Evolutionary conservation across 2,888 invertebrate genomes (phyloP).

Genomic region (Eupelmus urozonus): DNA sequence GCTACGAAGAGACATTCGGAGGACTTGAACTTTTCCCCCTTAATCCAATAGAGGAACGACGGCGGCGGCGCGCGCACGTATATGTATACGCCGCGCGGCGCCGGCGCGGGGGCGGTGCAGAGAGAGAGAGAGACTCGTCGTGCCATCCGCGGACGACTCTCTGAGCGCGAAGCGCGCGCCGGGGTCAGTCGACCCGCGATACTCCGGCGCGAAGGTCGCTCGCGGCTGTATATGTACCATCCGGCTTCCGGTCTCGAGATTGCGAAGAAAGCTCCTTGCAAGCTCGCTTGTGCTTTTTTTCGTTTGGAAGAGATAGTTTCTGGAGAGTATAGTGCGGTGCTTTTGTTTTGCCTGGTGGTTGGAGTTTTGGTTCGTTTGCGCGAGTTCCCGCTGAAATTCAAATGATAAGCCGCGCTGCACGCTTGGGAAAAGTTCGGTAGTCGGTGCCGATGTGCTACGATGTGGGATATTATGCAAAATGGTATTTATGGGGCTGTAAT

Average conservation of each 20-base stretch:
- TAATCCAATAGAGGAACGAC: constrained; percentile 37
- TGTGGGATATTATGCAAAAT: constrained; percentile 38
- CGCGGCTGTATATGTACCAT: neutral
- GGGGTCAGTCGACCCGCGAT: constrained; percentile 69
- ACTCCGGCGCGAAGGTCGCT: constrained; percentile 66
- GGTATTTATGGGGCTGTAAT: constrained; percentile 6
- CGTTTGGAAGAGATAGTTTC: too few relatives aligned
- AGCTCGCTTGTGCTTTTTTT: neutral
- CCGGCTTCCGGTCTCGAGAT: too few relatives aligned
- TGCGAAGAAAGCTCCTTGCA: neutral
- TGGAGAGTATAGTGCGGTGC: too few relatives aligned
- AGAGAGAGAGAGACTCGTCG: constrained; percentile 2
- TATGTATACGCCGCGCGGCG: neutral
- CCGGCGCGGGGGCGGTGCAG: constrained; percentile 4
- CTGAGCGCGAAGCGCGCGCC: neutral
- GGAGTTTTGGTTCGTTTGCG: neutral
- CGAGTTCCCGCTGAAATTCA: neutral
- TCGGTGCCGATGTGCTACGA: constrained; percentile 12
- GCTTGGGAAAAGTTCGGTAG: constrained; percentile 9
- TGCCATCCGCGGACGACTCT: constrained; percentile 44
- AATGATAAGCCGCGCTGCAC: neutral
- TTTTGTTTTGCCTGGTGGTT: neutral
- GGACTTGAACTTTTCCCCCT: constrained; percentile 11
- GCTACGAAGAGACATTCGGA: neutral
- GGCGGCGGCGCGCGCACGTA: constrained; percentile 15